Evolutionary conservation across 1,140 invertebrate genomes (phyloP).

Genomic region (Asobara japonica): DNA sequence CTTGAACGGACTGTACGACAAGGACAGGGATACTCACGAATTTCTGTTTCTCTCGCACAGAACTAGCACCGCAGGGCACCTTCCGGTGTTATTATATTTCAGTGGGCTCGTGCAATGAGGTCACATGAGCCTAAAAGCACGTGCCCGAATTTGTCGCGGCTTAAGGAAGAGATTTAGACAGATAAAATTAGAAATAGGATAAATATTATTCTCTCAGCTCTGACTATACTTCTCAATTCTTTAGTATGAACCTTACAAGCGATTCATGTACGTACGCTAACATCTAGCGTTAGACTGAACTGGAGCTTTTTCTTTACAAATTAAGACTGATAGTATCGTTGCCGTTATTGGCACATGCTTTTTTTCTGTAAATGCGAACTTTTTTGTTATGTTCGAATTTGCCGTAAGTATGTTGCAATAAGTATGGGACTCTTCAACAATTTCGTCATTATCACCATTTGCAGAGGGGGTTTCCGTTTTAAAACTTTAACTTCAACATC

Average conservation of each 20-base stretch:
- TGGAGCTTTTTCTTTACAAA: neutral
- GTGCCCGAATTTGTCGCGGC: too few relatives aligned
- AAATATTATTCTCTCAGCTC: neutral
- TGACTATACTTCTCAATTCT: neutral
- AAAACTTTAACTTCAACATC: neutral
- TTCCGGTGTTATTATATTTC: too few relatives aligned
- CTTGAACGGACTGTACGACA: too few relatives aligned
- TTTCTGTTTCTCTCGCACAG: too few relatives aligned
- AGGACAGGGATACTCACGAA: too few relatives aligned
- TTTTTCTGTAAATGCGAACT: too few relatives aligned
- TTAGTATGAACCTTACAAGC: neutral
- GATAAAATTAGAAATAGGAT: neutral
- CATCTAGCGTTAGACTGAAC: neutral
- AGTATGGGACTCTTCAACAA: constrained; percentile 1
- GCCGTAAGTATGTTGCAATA: neutral
- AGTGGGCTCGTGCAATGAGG: too few relatives aligned
- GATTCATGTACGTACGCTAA: neutral
- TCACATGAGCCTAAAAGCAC: too few relatives aligned
- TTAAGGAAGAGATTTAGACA: constrained; percentile 2
- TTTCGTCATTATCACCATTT: constrained; percentile 1
- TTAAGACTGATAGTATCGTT: neutral
- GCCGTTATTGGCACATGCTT: too few relatives aligned
- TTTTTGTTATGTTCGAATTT: too few relatives aligned
- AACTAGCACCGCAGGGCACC: too few relatives aligned
- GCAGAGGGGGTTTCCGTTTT: neutral